Conservation (phyloP, 2,113 vertebrate genomes). For the Semnornis frantzii region DNA sequence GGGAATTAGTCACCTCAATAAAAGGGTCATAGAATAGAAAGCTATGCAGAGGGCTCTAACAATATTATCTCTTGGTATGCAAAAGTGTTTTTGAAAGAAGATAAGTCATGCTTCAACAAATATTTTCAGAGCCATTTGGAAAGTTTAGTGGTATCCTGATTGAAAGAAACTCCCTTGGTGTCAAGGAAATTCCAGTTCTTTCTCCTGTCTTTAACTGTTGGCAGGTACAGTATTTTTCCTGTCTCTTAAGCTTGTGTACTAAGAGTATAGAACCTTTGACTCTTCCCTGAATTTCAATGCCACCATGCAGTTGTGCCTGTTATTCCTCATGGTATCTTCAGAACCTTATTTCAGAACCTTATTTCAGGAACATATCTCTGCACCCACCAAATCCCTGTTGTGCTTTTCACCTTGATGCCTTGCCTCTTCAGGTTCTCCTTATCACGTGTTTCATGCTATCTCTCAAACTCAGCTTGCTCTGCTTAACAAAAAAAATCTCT, state of each 20-base stretch:
- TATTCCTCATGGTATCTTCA: background rate
- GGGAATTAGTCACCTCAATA: background rate
- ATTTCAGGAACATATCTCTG: background rate
- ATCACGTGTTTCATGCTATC: background rate
- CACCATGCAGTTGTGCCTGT: background rate
- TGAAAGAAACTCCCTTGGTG: conserved; percentile 21
- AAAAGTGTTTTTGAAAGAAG: conserved; percentile 41
- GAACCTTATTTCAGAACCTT: background rate
- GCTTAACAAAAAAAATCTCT: background rate
- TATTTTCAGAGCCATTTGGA: conserved; percentile 39
- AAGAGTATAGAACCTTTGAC: background rate
- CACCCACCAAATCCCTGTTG: background rate
- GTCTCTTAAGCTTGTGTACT: background rate
- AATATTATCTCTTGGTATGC: background rate
- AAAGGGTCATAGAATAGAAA: background rate
- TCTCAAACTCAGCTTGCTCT: background rate
- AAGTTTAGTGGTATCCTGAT: background rate
- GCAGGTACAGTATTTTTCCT: background rate
- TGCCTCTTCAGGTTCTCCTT: background rate
- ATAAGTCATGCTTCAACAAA: conserved; percentile 31
- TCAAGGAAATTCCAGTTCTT: conserved; percentile 18
- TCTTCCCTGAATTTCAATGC: background rate
- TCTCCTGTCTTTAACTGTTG: background rate
- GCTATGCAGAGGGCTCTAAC: background rate
- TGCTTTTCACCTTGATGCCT: background rate